Evolutionary conservation across 2,113 vertebrate genomes (phyloP).

Genomic region (Oreotrochilus melanogaster): DNA sequence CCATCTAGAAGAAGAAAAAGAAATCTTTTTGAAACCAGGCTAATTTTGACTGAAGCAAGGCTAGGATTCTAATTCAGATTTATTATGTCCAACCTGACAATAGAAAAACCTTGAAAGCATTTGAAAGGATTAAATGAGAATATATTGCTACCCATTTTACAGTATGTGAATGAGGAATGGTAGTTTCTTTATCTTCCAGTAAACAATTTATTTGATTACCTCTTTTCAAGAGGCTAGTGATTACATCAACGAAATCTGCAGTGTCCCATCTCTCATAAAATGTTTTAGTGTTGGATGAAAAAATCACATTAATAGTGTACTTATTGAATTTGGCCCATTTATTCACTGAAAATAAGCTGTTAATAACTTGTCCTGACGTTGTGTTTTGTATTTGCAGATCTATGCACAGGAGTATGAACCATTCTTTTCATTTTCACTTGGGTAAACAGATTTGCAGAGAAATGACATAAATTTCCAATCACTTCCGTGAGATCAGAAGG

Average conservation of each 20-base stretch:
- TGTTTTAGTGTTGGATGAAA: neutral
- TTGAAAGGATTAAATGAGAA: conserved; percentile 47
- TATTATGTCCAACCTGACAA: neutral
- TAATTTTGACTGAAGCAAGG: neutral
- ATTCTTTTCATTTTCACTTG: neutral
- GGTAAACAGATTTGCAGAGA: neutral
- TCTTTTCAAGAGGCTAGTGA: neutral
- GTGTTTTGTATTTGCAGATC: neutral
- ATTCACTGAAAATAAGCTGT: neutral
- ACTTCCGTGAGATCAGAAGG: neutral
- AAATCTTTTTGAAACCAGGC: conserved; percentile 25
- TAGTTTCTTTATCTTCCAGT: neutral
- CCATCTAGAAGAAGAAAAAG: conserved; percentile 85
- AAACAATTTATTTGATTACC: neutral
- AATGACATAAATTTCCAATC: neutral
- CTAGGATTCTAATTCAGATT: conserved; percentile 29
- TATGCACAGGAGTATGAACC: neutral
- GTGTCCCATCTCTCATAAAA: neutral
- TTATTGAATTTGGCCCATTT: neutral
- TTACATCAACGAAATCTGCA: neutral
- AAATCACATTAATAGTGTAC: neutral
- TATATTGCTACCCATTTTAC: neutral
- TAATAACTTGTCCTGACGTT: neutral
- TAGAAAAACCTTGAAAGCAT: conserved; percentile 17
- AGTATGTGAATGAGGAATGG: neutral